A percentile compares a stretch with the other conserved stretches of the same genome.
Conservation (phyloP, 2,113 vertebrate genomes). For the Saimiri boliviensis region DNA sequence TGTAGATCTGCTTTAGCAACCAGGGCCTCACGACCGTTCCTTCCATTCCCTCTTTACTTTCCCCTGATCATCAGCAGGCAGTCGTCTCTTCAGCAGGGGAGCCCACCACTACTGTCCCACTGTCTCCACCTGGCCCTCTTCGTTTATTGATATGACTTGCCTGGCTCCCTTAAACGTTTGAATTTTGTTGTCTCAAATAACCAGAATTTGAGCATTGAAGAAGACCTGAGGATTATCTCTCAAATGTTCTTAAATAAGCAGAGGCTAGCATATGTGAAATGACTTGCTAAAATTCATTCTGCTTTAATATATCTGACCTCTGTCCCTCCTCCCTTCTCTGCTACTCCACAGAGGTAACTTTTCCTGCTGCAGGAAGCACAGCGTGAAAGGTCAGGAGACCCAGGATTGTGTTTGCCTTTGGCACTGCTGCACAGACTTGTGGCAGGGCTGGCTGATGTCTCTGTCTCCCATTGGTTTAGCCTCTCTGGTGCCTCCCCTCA, state of each 20-base stretch:
- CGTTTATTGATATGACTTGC: background rate
- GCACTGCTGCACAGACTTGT: background rate
- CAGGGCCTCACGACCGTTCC: background rate
- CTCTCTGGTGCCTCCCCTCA: background rate
- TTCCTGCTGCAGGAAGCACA: background rate
- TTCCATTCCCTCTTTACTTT: background rate
- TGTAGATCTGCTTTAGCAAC: too few species aligned
- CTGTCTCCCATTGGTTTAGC: rapidly evolving
- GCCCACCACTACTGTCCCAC: background rate
- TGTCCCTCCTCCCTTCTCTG: background rate
- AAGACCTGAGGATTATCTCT: background rate
- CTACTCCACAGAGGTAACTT: background rate
- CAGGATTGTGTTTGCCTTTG: background rate
- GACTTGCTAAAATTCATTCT: background rate
- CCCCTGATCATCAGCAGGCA: background rate
- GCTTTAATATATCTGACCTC: background rate
- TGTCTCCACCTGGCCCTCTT: background rate
- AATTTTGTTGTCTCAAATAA: background rate
- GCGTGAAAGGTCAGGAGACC: background rate
- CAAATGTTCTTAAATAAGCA: background rate
- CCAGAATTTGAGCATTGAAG: background rate
- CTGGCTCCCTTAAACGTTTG: background rate
- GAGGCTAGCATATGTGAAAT: background rate
- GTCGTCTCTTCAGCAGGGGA: background rate
- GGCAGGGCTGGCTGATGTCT: too few species aligned